These are phyloP conservation scores for Plebejus anna DNA, from an alignment of 2,888 invertebrate genomes.

Conservation along the genomic window DNA sequence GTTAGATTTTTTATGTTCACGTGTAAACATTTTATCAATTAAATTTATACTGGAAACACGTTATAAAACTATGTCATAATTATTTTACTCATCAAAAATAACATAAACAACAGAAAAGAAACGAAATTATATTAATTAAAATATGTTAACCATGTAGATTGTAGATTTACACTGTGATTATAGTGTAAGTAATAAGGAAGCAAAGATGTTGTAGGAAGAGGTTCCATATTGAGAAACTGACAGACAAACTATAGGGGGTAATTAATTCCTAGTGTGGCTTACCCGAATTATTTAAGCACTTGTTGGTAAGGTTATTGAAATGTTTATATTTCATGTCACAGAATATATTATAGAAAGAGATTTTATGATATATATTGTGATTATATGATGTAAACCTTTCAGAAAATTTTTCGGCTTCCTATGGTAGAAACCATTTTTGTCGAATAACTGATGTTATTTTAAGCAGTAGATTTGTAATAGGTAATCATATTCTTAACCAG, in stretches of 20 bases:
- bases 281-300: not conserved
- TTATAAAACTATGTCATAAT: too few relatives aligned
- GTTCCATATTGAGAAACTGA: constrained; percentile 8
- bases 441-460: not conserved
- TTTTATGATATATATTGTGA: not conserved
- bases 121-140: not conserved
- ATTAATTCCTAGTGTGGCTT: not conserved
- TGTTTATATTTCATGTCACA: not conserved
- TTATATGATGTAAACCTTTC: not conserved
- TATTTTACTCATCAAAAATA: not conserved
- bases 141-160: not conserved
- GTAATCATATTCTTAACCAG: not conserved
- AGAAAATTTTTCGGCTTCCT: not conserved
- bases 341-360: not conserved
- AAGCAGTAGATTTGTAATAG: not conserved
- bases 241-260: constrained; percentile 21
- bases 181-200: constrained; percentile 6
- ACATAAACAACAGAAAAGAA: not conserved
- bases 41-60: too few relatives aligned
- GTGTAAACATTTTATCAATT: not conserved
- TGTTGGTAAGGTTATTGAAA: not conserved
- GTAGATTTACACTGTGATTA: not conserved
- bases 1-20: not conserved
- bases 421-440: not conserved
- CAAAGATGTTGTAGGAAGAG: constrained; percentile 6